Percentiles rank a stretch among this genome's conserved stretches.
These are phyloP conservation scores for Paramormyrops hopkinsi DNA, from an alignment of 2,797 vertebrate genomes.

Conservation along the genomic window DNA sequence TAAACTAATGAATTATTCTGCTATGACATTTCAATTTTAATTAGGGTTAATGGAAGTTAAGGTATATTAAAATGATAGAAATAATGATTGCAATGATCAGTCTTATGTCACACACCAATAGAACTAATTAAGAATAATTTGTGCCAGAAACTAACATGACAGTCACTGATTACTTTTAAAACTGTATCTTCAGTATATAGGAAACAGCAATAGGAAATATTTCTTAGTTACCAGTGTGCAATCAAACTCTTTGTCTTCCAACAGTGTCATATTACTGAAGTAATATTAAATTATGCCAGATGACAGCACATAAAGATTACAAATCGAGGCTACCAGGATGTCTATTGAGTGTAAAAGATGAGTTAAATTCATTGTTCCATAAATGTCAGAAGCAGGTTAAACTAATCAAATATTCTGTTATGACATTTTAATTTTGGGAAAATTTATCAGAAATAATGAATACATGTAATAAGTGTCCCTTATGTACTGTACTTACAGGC, in stretches of 20 bases:
- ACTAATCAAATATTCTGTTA: neutral
- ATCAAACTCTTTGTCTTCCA: neutral
- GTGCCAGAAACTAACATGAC: neutral
- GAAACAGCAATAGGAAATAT: neutral
- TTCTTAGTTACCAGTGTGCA: neutral
- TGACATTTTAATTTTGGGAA: neutral
- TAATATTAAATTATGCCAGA: neutral
- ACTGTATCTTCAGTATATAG: neutral
- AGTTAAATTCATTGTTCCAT: neutral
- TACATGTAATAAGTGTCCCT: neutral
- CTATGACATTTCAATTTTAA: neutral
- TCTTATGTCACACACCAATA: neutral
- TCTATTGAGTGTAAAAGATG: neutral
- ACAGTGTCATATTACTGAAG: neutral
- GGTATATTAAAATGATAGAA: neutral
- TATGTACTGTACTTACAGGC: neutral
- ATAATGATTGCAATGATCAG: neutral
- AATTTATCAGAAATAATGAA: neutral
- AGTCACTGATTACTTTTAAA: neutral
- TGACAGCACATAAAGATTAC: neutral
- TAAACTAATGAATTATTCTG: neutral
- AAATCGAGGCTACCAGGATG: neutral
- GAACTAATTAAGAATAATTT: neutral
- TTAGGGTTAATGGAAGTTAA: neutral
- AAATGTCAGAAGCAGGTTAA: neutral